Conservation (phyloP, 2,797 vertebrate genomes). For the Emys orbicularis region DNA sequence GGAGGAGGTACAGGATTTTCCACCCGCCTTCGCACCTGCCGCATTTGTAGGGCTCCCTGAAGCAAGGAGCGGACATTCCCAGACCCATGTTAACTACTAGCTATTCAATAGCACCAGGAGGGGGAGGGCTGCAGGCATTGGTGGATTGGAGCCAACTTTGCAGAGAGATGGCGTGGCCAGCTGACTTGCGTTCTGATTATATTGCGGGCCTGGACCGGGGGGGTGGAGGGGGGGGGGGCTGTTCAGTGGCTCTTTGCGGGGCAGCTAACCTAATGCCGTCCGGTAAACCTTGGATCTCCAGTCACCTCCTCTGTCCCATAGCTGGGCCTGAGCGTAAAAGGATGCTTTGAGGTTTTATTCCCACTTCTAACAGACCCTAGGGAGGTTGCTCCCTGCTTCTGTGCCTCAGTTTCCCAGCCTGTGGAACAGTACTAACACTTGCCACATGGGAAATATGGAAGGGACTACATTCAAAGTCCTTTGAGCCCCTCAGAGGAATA, state of each 20-base stretch:
- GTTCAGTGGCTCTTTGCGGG: not conserved
- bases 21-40: too few relatives aligned
- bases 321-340: not conserved
- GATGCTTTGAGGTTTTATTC: not conserved
- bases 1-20: too few relatives aligned
- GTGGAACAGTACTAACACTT: not conserved
- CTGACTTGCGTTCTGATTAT: not conserved
- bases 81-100: not conserved
- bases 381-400: not conserved
- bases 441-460: not conserved
- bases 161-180: too few relatives aligned
- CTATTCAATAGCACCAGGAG: not conserved
- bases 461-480: not conserved
- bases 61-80: not conserved
- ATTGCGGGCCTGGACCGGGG: not conserved
- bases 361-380: not conserved
- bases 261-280: not conserved
- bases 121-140: not conserved
- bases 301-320: not conserved
- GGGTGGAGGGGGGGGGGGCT: accelerated
- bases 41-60: not conserved
- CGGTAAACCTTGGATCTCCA: not conserved
- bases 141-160: not conserved
- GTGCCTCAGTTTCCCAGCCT: not conserved
- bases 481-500: not conserved